phyloP scores from a whole-genome alignment of 2,888 invertebrate species.

The Rhaphigaster nebulosa region DNA sequence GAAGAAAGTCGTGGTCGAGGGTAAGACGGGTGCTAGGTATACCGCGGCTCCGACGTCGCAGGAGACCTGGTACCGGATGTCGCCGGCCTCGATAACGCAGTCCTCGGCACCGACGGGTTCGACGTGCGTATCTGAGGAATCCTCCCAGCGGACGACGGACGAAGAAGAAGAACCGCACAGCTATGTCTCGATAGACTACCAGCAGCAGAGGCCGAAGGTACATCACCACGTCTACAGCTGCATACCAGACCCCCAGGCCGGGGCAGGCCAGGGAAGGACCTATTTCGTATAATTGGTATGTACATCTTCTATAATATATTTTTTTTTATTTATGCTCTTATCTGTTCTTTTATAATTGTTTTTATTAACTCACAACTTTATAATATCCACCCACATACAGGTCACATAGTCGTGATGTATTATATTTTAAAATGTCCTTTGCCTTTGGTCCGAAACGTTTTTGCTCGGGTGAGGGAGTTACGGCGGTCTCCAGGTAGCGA shows the following conservation, averaged over 20 bases:
- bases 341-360: not conserved
- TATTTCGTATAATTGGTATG: conserved; percentile 66
- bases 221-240: conserved; percentile 67
- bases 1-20: conserved; percentile 66
- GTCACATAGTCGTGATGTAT: not conserved
- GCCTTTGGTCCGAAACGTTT: conserved; percentile 2
- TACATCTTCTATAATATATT: not conserved
- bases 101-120: conserved; percentile 66
- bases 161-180: conserved; percentile 77
- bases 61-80: conserved; percentile 75
- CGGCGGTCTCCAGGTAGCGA: not conserved
- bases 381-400: not conserved
- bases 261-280: conserved; percentile 66
- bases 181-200: conserved; percentile 76
- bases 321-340: not conserved
- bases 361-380: not conserved
- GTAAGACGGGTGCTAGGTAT: conserved; percentile 76
- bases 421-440: conserved; percentile 11
- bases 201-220: conserved; percentile 65
- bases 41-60: conserved; percentile 81
- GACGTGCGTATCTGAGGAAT: conserved; percentile 67
- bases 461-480: conserved; percentile 24
- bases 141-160: conserved; percentile 72
- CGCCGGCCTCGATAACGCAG: conserved; percentile 67
- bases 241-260: conserved; percentile 67